These are phyloP conservation scores for Agrochola lychnidis DNA, from an alignment of 2,888 invertebrate species.

Conservation along the genomic window DNA sequence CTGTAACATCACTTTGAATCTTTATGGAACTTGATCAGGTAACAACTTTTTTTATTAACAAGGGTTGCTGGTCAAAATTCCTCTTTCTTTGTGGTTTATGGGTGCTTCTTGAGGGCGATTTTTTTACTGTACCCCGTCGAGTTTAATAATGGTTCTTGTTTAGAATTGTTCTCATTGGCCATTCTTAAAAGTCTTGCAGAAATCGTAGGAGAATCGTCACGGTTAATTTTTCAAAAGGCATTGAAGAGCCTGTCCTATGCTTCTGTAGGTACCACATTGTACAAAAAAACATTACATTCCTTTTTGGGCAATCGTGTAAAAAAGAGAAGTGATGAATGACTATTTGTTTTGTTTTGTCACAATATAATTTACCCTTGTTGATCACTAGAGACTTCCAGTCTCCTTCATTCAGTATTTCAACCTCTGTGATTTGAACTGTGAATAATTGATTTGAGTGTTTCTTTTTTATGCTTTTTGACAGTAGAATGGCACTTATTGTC, in stretches of 20 bases:
- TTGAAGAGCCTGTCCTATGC: not conserved
- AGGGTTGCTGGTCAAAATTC: conserved; percentile 49
- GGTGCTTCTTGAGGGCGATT: conserved; percentile 5
- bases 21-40: conserved; percentile 32
- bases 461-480: not conserved
- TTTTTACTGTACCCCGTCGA: conserved; percentile 11
- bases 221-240: conserved; percentile 3
- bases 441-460: conserved; percentile 2
- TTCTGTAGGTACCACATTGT: conserved; percentile 11
- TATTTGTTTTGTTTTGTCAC: conserved; percentile 11
- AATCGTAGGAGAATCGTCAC: not conserved
- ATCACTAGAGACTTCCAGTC: conserved; percentile 6
- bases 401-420: conserved; percentile 6
- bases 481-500: not conserved
- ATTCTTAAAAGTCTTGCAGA: not conserved
- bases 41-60: conserved; percentile 33
- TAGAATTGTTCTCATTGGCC: not conserved
- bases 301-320: too few species aligned
- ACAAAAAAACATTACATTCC: too few species aligned
- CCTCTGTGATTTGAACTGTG: too few species aligned
- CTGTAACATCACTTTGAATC: conserved; percentile 7
- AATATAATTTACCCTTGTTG: not conserved
- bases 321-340: not conserved
- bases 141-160: conserved; percentile 5
- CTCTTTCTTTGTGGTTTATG: not conserved